Percentiles rank a stretch among this genome's conserved stretches.
Evolutionary conservation across 1,140 invertebrate genomes (phyloP).

Genomic region (Ruditapes philippinarum): DNA sequence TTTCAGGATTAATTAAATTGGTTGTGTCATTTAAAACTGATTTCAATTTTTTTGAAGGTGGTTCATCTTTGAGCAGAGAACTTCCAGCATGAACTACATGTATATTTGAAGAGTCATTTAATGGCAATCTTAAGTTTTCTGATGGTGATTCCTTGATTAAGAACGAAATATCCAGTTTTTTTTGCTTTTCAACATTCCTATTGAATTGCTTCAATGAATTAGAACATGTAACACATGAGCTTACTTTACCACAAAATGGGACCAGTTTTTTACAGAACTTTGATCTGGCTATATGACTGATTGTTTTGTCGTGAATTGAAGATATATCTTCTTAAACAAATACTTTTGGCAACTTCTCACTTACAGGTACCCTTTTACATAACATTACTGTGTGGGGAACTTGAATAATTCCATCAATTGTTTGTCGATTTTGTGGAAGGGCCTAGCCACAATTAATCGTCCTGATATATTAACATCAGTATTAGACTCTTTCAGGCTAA

Average conservation of each 20-base stretch:
- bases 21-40: not conserved
- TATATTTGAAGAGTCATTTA: no score
- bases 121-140: no score
- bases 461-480: not conserved
- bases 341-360: slow-evolving; percentile 34
- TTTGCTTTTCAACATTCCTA: not conserved
- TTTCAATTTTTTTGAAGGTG: not conserved
- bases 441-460: not conserved
- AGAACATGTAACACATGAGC: slow-evolving; percentile 21
- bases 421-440: slow-evolving; percentile 1
- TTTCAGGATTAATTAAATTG: not conserved
- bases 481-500: not conserved
- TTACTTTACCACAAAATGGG: slow-evolving; percentile 6
- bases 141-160: no score
- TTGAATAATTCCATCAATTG: slow-evolving; percentile 29
- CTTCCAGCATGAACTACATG: not conserved
- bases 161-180: no score
- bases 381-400: slow-evolving; percentile 3
- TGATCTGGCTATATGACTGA: not conserved
- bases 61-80: not conserved
- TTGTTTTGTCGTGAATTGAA: not conserved
- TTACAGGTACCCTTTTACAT: slow-evolving; percentile 33
- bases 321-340: not conserved
- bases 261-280: slow-evolving; percentile 20
- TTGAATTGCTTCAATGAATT: slow-evolving; percentile 18